These are phyloP conservation scores for Cynocephalus volans DNA, from an alignment of 2,113 vertebrate species.

Conservation along the genomic window DNA sequence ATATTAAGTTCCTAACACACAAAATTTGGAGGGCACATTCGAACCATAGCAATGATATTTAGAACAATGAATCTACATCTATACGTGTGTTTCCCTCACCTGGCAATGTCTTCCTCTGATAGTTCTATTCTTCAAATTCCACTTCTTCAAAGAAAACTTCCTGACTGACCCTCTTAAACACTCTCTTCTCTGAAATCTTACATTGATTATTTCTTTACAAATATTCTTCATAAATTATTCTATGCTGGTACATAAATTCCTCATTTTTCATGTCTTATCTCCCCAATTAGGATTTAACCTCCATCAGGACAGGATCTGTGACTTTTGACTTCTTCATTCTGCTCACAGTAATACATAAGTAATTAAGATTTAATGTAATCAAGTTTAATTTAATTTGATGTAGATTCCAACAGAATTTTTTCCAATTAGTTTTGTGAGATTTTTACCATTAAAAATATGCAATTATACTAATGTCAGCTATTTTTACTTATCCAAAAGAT, in stretches of 20 bases:
- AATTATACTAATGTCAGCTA: conserved; percentile 8
- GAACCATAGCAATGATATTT: not conserved
- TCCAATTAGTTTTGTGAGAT: not conserved
- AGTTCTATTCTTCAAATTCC: not conserved
- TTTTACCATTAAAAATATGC: conserved; percentile 63
- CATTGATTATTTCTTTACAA: conserved; percentile 36
- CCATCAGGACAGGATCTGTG: not conserved
- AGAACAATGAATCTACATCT: not conserved
- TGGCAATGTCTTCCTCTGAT: not conserved
- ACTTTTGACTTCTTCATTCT: conserved; percentile 61
- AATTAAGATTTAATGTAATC: conserved; percentile 69
- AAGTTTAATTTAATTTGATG: conserved; percentile 72
- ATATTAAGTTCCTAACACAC: not conserved
- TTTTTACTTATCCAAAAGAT: conserved; percentile 1
- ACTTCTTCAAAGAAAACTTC: not conserved
- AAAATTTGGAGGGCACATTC: not conserved
- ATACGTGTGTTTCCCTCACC: not conserved
- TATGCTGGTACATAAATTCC: conserved; percentile 39
- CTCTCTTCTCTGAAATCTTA: not conserved
- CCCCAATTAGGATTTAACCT: conserved; percentile 53
- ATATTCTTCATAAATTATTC: conserved; percentile 33
- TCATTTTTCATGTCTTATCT: conserved; percentile 53
- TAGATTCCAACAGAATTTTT: conserved; percentile 51
- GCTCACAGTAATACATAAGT: conserved; percentile 39
- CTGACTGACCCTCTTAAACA: not conserved